A percentile compares a stretch with the other conserved stretches of the same genome.
These are phyloP conservation scores for Mus spretus DNA, from an alignment of 2,797 vertebrate genomes.

Conservation along the genomic window DNA sequence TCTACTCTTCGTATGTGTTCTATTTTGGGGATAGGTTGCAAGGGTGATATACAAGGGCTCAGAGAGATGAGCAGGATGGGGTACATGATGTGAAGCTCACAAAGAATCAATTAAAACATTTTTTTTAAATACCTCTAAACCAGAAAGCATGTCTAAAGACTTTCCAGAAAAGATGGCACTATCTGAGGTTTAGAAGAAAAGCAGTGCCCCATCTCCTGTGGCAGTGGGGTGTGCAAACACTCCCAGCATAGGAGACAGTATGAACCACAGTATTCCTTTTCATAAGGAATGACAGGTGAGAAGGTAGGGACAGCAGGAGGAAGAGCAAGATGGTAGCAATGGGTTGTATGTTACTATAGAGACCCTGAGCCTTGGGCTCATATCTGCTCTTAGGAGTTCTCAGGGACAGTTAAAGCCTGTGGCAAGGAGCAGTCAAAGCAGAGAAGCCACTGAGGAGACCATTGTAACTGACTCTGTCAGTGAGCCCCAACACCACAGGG, in stretches of 20 bases:
- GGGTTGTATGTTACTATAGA: fast-evolving
- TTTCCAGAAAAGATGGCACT: background rate
- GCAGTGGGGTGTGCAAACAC: background rate
- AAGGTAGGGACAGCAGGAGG: background rate
- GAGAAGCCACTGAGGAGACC: background rate
- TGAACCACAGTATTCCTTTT: background rate
- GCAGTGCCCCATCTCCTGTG: background rate
- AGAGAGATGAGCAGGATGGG: background rate
- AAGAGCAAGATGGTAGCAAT: background rate
- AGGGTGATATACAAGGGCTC: background rate
- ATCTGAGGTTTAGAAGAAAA: background rate
- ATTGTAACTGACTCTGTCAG: background rate
- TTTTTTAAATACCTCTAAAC: background rate
- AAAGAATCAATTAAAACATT: background rate
- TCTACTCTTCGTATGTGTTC: background rate
- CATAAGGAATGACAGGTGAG: background rate
- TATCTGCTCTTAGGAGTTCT: background rate
- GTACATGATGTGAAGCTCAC: background rate
- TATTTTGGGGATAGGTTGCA: background rate
- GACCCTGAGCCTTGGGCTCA: background rate
- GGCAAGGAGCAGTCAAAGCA: background rate
- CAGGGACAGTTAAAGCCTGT: background rate
- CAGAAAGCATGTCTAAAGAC: background rate
- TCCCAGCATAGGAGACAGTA: background rate
- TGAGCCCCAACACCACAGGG: background rate